Evolutionary conservation across 2,888 invertebrate species (phyloP), one percentile per base, ranked within the genome.

Genomic region (Noctua pronuba): DNA sequence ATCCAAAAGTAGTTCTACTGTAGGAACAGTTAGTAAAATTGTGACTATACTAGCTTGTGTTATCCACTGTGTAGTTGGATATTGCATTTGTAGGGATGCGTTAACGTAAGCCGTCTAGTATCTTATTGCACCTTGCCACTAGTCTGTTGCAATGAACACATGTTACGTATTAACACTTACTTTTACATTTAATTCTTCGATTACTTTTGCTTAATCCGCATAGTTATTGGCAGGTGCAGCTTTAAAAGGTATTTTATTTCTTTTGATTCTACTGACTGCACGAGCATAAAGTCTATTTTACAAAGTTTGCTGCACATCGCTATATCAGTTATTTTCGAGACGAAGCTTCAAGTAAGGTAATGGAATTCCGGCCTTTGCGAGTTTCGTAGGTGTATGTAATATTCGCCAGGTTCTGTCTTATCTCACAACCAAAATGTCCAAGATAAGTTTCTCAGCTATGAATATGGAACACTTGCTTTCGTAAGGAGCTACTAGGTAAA

Each of bases 31-130:
- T 71, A n/a, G 52, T 38, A 41, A 52, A 66, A 66, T 31, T 62
- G 62, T 86, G 72, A 77, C 86, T 52, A 74, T 71, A 49, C 52
- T 60, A 70, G 65, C 41, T 38, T 75, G 60, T 77, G 72, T 75
- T 69, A 31, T 75, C 73, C 78, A 58, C 24, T 77, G 68, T 85
- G 75, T 80, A 58, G 81, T 82, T 80, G 82, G 64, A 78, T 78
- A 85, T 73, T 88, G 91, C 92, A 92, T 89, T 92, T 90, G 84
- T 92, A 92, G 46, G 92, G 91, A 82, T 91, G 87, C 92, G 75
- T 81, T 77, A 83, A 81, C 75, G 79, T 80, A 72, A 86, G 81
- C 83, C 64, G 75, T 73, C 82, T 85, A 79, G 85, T 91, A 86
- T 90, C 85, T 86, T 79, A 85, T 89, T 89, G 85, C 88, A 88